Evolutionary conservation across 1,140 invertebrate species (phyloP), one percentile per base, ranked within the genome.

Genomic region (Drosophila bipectinata): DNA sequence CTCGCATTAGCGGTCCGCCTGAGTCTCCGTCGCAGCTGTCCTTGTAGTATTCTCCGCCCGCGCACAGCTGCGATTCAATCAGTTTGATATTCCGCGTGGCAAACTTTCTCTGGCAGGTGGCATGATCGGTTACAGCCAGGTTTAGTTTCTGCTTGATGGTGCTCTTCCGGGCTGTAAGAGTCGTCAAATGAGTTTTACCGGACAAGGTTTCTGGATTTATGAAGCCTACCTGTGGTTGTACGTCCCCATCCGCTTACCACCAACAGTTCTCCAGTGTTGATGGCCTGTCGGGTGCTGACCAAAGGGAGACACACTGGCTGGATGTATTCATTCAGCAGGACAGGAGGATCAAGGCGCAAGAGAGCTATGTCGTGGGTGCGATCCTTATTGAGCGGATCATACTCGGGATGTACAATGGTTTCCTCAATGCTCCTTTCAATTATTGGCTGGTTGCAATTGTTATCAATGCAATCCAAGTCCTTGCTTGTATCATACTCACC

Each of bases 21-120:
- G 96, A 96, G 72, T 97, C 96, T 93, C 95, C 96, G 79, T 93
- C 92, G 59, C 95, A 96, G 0, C 95, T 94, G 69, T 96, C 95
- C 77, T 92, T 94, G 76, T 90, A 95, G 54, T 92, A 93, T 9
- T 93, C 91, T 2, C 95, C 95, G 9, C 95, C 95, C 9, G 94
- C 95, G 68, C 95, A 96, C 1, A 96, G 62, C 74, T 96, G 95
- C 0, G 92, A 68, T 0, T 49, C 21, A 41, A 69, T 64, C 18
- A 92, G 52, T 15, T 71, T 67, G 15, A 90, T 72, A 5, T 55
- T 66, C 18, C 77, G 53, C 1, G 71, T 91, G n/a, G 61, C 64
- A 62, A 94, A 95, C 24, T 93, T 93, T 0, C 58, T 26, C 0
- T 56, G 48, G 60, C 95, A 95, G 0, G 91, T 57, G 0, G 77